Percentiles rank a stretch among this genome's conserved stretches.
These are phyloP conservation scores for Rhagonycha lutea DNA, from an alignment of 2,888 invertebrate species.

Conservation along the genomic window DNA sequence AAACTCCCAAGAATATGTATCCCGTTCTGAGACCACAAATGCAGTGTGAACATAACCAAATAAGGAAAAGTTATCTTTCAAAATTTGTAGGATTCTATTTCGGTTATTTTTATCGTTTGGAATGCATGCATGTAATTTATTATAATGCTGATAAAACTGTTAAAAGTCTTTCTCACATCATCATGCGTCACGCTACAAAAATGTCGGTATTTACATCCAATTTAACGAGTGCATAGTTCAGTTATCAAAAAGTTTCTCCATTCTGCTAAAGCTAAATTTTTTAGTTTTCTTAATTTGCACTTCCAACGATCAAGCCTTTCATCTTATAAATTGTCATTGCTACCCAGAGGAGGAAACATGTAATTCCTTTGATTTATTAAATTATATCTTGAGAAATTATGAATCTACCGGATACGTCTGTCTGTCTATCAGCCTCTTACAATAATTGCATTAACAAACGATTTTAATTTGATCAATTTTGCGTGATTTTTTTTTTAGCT, in stretches of 20 bases:
- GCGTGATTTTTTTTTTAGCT: not conserved
- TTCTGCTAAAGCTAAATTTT: not conserved
- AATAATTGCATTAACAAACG: not conserved
- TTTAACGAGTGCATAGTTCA: not conserved
- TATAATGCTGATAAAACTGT: not conserved
- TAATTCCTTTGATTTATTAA: constrained; percentile 14
- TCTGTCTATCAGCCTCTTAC: constrained; percentile 20
- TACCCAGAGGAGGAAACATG: constrained; percentile 5
- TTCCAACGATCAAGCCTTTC: not conserved
- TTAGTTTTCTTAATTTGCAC: not conserved
- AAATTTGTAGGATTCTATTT: not conserved
- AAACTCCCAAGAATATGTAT: no score
- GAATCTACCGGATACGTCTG: constrained; percentile 31
- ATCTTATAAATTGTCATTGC: not conserved
- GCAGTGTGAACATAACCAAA: not conserved
- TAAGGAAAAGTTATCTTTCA: not conserved
- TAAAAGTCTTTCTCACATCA: not conserved
- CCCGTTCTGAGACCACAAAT: no score
- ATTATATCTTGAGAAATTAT: constrained; percentile 3
- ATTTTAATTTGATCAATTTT: not conserved
- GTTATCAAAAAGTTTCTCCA: no score
- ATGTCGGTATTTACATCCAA: not conserved
- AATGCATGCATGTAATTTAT: not conserved
- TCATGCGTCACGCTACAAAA: not conserved
- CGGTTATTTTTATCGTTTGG: not conserved